Conservation (phyloP, 2,797 vertebrate genomes). For the Phataginus tricuspis region DNA sequence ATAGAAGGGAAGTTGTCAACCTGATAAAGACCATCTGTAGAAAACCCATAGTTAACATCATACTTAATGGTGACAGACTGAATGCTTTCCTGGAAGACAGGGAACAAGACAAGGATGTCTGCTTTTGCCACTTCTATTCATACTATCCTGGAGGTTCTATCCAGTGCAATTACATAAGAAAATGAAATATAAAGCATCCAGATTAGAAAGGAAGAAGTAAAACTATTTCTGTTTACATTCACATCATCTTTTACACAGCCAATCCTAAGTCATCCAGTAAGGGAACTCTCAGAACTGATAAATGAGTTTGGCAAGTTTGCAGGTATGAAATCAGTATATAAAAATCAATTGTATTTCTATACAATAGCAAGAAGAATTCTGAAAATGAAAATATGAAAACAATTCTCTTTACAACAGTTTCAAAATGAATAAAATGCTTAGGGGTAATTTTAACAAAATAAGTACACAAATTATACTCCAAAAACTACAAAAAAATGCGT, state of each 20-base stretch:
- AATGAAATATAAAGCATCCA: not conserved
- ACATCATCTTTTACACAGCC: not conserved
- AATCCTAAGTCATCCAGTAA: not conserved
- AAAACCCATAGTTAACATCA: not conserved
- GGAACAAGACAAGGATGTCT: not conserved
- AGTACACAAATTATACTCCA: not conserved
- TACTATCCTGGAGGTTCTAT: not conserved
- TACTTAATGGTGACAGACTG: not conserved
- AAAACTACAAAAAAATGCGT: not conserved
- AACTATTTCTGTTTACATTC: not conserved
- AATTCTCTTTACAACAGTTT: not conserved
- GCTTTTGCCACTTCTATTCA: not conserved
- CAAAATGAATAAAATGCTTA: not conserved
- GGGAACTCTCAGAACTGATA: not conserved
- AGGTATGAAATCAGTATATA: not conserved
- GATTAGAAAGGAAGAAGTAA: conserved; percentile 6
- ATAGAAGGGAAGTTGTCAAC: not conserved
- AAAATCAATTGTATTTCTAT: not conserved
- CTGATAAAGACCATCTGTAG: not conserved
- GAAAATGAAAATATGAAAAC: not conserved
- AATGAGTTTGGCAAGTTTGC: not conserved
- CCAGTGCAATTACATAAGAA: not conserved
- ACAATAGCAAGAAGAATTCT: not conserved
- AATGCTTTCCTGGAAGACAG: not conserved
- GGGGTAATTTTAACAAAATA: not conserved